phyloP scores from a whole-genome alignment of 2,797 vertebrate species.

The Acanthopagrus latus region DNA sequence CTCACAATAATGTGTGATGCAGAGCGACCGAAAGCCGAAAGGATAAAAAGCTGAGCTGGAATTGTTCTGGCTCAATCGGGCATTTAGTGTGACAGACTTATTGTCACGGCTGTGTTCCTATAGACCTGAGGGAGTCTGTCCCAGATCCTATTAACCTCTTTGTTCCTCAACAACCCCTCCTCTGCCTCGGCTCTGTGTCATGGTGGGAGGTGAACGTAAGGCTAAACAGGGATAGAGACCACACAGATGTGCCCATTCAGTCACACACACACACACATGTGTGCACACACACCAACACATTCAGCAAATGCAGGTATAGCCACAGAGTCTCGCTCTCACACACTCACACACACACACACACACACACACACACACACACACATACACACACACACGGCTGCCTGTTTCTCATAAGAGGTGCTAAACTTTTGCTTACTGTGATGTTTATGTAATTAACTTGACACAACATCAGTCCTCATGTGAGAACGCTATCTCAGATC shows the following conservation, averaged over 20 bases:
- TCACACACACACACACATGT: neutral
- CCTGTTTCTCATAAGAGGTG: constrained; percentile 29
- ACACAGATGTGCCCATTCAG: constrained; percentile 50
- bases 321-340: neutral
- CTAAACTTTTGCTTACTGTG: constrained; percentile 20
- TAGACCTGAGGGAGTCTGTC: constrained; percentile 26
- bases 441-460: constrained; percentile 39
- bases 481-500: constrained; percentile 23
- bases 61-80: constrained; percentile 35
- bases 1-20: neutral
- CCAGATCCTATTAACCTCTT: constrained; percentile 48
- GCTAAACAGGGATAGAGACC: constrained; percentile 44
- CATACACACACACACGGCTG: constrained; percentile 9
- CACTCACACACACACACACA: constrained; percentile 7
- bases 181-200: constrained; percentile 33
- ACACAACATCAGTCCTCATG: constrained; percentile 18
- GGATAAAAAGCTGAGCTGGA: constrained; percentile 2
- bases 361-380: neutral
- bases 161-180: constrained; percentile 43
- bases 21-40: neutral
- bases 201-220: constrained; percentile 40
- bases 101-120: constrained; percentile 45
- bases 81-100: constrained; percentile 18
- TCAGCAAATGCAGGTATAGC: neutral
- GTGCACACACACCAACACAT: neutral